Percentiles rank a stretch among this genome's conserved stretches.
phyloP scores from a whole-genome alignment of 2,113 vertebrate species.

The Dicaeum eximium region DNA sequence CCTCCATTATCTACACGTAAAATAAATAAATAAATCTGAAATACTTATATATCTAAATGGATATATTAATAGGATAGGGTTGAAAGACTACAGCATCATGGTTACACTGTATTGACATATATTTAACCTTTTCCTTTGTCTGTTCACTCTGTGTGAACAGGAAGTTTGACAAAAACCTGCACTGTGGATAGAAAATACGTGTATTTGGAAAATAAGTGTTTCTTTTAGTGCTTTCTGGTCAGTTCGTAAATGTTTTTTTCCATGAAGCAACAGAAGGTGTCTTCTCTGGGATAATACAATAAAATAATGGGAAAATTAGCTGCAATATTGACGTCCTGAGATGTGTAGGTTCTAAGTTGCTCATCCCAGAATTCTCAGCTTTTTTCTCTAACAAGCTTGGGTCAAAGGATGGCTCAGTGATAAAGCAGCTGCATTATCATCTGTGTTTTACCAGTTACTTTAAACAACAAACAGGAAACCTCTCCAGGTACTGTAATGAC shows the following conservation, averaged over 20 bases:
- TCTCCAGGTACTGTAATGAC: background rate
- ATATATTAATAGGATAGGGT: background rate
- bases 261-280: background rate
- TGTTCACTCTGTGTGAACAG: background rate
- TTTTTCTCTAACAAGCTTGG: background rate
- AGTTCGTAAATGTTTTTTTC: background rate
- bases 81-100: background rate
- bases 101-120: background rate
- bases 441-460: background rate
- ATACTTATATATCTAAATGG: background rate
- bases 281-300: background rate
- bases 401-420: background rate
- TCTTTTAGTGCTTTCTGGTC: background rate
- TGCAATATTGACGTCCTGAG: background rate
- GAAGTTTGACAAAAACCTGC: background rate
- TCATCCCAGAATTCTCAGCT: background rate
- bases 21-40: background rate
- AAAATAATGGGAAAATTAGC: background rate
- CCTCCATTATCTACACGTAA: background rate
- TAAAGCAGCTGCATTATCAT: background rate
- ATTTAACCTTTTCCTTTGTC: background rate
- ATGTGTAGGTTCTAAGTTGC: background rate
- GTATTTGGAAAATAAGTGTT: background rate
- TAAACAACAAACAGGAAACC: background rate
- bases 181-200: background rate